Evolutionary conservation across 2,797 vertebrate species (phyloP).

Genomic region (Tinamus major): DNA sequence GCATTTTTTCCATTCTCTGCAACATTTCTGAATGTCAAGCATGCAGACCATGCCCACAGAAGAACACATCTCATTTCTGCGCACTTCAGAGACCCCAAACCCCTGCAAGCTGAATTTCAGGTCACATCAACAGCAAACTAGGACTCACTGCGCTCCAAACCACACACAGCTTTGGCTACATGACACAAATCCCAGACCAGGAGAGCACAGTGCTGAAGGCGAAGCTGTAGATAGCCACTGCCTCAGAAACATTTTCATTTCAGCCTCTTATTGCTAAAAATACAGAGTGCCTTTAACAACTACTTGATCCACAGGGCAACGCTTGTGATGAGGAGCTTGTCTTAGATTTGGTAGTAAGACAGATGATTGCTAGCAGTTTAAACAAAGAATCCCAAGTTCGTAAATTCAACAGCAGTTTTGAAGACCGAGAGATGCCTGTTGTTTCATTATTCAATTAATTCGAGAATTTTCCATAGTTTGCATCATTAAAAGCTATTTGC

Average conservation of each 20-base stretch:
- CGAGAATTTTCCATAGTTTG: neutral
- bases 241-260: neutral
- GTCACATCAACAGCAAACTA: neutral
- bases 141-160: accelerated
- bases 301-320: neutral
- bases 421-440: neutral
- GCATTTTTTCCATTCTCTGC: slow-evolving; percentile 27
- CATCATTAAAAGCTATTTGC: neutral
- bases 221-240: neutral
- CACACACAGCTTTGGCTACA: accelerated
- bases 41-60: neutral
- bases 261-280: neutral
- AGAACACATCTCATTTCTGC: accelerated
- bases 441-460: neutral
- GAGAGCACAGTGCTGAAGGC: neutral
- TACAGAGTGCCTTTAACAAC: neutral
- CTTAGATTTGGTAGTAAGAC: neutral
- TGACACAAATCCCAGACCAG: neutral
- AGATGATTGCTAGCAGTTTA: neutral
- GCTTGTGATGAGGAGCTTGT: neutral
- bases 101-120: neutral
- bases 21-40: slow-evolving; percentile 23
- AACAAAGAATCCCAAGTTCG: neutral
- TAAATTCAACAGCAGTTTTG: neutral
- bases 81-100: neutral